phyloP scores from a whole-genome alignment of 1,140 invertebrate species.

The Drosophila mauritiana region DNA sequence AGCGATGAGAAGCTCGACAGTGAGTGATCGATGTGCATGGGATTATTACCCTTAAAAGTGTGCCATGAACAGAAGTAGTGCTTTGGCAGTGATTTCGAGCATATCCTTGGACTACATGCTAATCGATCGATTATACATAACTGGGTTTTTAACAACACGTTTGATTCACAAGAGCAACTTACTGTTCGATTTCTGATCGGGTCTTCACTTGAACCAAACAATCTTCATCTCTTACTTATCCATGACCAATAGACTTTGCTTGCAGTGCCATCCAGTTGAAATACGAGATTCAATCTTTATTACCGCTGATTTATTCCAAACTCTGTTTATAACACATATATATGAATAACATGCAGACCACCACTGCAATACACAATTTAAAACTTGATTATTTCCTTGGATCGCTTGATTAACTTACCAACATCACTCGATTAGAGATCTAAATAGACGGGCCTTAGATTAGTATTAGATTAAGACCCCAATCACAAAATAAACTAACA shows the following conservation, averaged over 20 bases:
- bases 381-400: constrained; percentile 4
- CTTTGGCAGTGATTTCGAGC: background rate
- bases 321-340: constrained; percentile 1
- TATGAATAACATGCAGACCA: background rate
- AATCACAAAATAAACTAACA: no score
- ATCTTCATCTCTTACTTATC: constrained; percentile 6
- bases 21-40: constrained; percentile 40
- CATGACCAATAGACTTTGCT: background rate
- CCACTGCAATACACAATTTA: constrained; percentile 20
- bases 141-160: background rate
- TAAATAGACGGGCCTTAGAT: background rate
- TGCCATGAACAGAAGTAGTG: constrained; percentile 1
- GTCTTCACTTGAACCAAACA: background rate
- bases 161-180: constrained; percentile 21
- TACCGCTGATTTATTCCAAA: background rate
- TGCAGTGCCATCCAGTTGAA: constrained; percentile 6
- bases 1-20: constrained; percentile 36
- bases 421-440: constrained; percentile 1
- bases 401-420: constrained; percentile 16
- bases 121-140: background rate
- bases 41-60: constrained; percentile 7
- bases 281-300: background rate
- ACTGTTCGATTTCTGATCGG: constrained; percentile 6
- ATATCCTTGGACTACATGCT: background rate
- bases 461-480: no score